Evolutionary conservation across 92 coral and sea anemone genomes (phyloP).

Genomic region (Zoanthus gigantus): DNA sequence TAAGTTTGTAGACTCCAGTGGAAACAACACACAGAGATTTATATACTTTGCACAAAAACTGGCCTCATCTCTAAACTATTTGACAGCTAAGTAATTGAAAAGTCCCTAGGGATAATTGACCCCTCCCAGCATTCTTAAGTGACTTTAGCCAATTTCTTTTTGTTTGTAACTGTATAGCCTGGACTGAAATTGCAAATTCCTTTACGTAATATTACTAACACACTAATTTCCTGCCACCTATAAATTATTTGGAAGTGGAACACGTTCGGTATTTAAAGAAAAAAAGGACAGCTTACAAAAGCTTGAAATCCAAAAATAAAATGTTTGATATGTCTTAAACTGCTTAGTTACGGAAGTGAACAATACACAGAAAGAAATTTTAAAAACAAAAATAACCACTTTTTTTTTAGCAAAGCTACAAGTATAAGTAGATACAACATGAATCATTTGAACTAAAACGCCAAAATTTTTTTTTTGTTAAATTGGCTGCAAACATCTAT

Average conservation of each 20-base stretch:
- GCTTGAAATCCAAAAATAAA: background rate
- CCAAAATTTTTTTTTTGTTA: no score
- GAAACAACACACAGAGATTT: constrained; percentile 23
- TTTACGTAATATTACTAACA: constrained; percentile 1
- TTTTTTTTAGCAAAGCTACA: background rate
- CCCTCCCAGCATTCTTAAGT: constrained; percentile 70
- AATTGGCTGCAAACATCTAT: no score
- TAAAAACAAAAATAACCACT: background rate
- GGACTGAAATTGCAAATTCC: background rate
- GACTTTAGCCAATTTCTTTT: constrained; percentile 46
- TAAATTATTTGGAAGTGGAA: background rate
- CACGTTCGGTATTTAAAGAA: background rate
- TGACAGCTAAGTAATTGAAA: constrained; percentile 64
- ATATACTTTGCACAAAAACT: background rate
- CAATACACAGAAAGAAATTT: background rate
- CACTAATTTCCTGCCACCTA: background rate
- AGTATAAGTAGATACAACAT: no score
- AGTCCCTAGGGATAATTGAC: constrained; percentile 64
- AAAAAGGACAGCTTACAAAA: background rate
- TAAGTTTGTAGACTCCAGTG: background rate
- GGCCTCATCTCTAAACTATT: constrained; percentile 59
- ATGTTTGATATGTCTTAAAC: background rate
- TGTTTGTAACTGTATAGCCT: constrained; percentile 13
- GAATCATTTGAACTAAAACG: no score
- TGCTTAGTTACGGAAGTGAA: constrained; percentile 7